phyloP scores from a whole-genome alignment of 2,113 vertebrate species.

The Lagopus muta region DNA sequence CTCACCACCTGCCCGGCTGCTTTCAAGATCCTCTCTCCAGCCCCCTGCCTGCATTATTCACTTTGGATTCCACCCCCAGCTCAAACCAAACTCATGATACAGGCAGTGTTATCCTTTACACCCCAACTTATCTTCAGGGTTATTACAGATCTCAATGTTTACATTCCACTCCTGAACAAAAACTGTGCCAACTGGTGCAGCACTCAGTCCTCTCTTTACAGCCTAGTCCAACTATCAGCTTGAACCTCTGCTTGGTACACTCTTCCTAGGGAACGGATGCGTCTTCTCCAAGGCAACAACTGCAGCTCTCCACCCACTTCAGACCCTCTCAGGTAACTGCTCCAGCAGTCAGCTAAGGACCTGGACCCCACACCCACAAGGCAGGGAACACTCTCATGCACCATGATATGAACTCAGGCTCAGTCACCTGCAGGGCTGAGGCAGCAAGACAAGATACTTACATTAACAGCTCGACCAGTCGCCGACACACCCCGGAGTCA shows the following conservation, averaged over 20 bases:
- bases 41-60: not conserved
- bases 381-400: too few relatives aligned
- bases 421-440: not conserved
- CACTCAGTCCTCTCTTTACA: not conserved
- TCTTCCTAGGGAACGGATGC: not conserved
- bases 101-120: not conserved
- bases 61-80: not conserved
- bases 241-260: not conserved
- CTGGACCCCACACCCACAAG: rapidly evolving
- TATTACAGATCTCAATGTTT: not conserved
- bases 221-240: not conserved
- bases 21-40: not conserved
- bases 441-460: slow-evolving; percentile 70
- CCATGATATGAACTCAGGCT: rapidly evolving
- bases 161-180: not conserved
- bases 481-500: slow-evolving; percentile 95
- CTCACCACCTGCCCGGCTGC: not conserved
- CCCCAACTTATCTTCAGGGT: not conserved
- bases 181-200: too few relatives aligned
- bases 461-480: slow-evolving; percentile 96
- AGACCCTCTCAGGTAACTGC: not conserved
- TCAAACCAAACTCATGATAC: not conserved
- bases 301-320: not conserved
- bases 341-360: not conserved
- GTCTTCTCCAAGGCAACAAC: not conserved